These are phyloP conservation scores for Salmo trutta DNA, from an alignment of 2,797 vertebrate genomes.

Conservation along the genomic window DNA sequence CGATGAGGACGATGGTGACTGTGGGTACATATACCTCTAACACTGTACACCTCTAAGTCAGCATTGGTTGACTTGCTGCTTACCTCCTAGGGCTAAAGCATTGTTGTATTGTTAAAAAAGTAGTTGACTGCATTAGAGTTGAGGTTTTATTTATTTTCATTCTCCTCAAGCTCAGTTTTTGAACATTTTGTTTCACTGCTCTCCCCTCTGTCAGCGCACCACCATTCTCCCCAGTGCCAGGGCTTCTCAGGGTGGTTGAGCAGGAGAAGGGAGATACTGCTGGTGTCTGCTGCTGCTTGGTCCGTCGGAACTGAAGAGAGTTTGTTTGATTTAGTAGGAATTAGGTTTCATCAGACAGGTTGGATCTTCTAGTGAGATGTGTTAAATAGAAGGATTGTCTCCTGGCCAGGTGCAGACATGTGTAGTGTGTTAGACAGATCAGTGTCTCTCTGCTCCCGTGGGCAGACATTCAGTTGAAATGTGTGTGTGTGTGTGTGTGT, in stretches of 20 bases:
- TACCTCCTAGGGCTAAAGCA: too few species aligned
- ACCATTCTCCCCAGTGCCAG: slow-evolving; percentile 7
- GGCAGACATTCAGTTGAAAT: background rate
- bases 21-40: too few species aligned
- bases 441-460: background rate
- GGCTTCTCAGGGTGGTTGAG: slow-evolving; percentile 30
- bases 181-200: slow-evolving; percentile 20
- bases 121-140: too few species aligned
- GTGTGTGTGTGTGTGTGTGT: too few species aligned
- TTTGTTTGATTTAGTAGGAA: slow-evolving; percentile 1
- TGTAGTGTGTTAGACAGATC: background rate
- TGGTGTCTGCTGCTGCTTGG: slow-evolving; percentile 24
- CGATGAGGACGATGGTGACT: too few species aligned
- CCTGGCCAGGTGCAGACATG: slow-evolving; percentile 13
- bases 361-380: background rate
- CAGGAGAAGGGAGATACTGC: slow-evolving; percentile 25
- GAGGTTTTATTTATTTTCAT: background rate
- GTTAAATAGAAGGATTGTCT: slow-evolving; percentile 6
- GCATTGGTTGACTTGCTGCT: too few species aligned
- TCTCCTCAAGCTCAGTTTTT: background rate
- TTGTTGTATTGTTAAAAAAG: too few species aligned
- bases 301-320: background rate
- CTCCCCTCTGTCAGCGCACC: slow-evolving; percentile 39
- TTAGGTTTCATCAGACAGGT: background rate
- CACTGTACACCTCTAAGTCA: too few species aligned